Base-by-base conservation (phyloP, 2,113 vertebrate species). In the Melanocharis versteri region DNA sequence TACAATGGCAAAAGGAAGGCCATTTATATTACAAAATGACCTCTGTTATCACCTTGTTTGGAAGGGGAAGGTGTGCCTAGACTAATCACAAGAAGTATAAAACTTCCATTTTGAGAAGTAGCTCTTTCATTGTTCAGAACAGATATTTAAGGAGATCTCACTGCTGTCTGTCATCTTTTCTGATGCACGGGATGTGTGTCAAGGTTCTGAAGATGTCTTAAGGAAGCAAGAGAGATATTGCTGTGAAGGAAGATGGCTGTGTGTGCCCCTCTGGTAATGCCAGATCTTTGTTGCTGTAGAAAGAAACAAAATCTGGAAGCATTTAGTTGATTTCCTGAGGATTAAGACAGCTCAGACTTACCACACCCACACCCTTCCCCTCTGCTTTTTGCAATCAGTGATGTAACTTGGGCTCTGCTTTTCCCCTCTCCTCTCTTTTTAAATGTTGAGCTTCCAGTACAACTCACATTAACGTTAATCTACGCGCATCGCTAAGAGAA, bases 31-130 rank as follows among this genome's bases (percentile, higher is more conserved):
- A 79, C 45, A 78, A 87, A 95, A 93, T 87, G 77, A 90, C 86
- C 90, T 91, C 92, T 94, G 76, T 79, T 90, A 92, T 90, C 95
- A 89, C 80, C 88, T 96, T 92, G 86, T 94, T 96, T 96, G 90
- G 90, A 93, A 75, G 80, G 66, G n/a, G 75, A 93, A 89, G 90
- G 86, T 84, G 80, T 93, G 83, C 88, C 68, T 79, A 30, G 72
- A 35, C 88, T 90, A 90, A 92, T 86, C 88, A 42, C 56, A 33
- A 56, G 82, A 81, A 82, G 40, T 84, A 71, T 42, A 86, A 90
- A 92, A 93, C 64, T 93, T 92, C 39, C 27, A 39, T 78, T 95
- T 78, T 42, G 48, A 93, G 80, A 79, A 90, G 89, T 1, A 78
- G 90, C n/a, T 48, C n/a, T 60, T 90, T 56, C 31, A 23, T 50